Evolutionary conservation across 2,797 vertebrate genomes (phyloP).

Genomic region (Cyclura pinguis): DNA sequence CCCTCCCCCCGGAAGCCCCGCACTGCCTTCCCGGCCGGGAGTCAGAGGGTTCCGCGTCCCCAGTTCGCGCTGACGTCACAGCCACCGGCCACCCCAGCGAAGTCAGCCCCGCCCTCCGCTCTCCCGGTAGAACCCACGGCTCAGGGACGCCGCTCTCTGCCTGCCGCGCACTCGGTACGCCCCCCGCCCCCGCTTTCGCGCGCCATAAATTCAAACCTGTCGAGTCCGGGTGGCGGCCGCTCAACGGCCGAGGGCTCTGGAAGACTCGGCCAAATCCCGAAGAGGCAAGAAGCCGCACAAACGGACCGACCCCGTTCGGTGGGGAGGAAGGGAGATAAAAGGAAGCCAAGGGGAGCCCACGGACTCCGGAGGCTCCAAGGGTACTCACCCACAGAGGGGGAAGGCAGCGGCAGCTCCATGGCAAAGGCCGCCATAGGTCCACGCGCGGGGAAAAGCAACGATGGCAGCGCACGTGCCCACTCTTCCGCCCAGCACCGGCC

Average conservation of each 20-base stretch:
- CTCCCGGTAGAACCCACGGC: no score
- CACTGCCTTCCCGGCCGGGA: no score
- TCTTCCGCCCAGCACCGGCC: neutral
- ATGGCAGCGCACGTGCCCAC: accelerated
- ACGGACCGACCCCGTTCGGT: neutral
- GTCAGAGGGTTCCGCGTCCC: neutral
- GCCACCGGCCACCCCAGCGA: neutral
- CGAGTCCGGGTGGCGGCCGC: no score
- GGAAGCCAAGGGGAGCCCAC: neutral
- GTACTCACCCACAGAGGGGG: conserved; percentile 65
- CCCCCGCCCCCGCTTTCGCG: no score
- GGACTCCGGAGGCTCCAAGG: no score
- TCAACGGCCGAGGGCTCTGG: neutral
- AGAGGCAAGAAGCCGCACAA: neutral
- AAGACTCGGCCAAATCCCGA: neutral
- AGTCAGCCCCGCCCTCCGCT: neutral
- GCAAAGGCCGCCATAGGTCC: conserved; percentile 69
- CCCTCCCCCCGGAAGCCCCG: no score
- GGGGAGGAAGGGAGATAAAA: neutral
- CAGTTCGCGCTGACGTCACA: neutral
- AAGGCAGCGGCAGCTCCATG: conserved; percentile 67
- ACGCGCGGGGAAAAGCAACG: neutral
- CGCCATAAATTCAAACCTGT: accelerated
- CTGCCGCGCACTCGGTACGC: neutral
- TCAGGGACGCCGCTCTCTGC: no score